These are phyloP conservation scores for Apamea crenata DNA, from an alignment of 2,888 invertebrate genomes.

Conservation along the genomic window DNA sequence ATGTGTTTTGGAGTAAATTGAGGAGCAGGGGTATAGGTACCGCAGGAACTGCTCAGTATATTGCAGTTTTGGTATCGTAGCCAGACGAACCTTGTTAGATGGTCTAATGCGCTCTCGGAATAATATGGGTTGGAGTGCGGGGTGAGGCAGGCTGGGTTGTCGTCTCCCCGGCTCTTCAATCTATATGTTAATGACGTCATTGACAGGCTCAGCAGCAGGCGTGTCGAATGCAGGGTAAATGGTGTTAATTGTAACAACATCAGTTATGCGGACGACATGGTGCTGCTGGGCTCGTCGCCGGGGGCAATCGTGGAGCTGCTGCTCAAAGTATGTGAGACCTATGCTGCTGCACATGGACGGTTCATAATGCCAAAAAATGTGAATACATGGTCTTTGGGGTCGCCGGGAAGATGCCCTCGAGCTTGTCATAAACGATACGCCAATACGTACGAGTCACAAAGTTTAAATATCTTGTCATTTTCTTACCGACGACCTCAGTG, in stretches of 20 bases:
- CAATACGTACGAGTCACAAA: too few relatives aligned
- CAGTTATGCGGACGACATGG: not conserved
- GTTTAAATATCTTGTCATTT: too few relatives aligned
- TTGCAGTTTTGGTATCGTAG: constrained; percentile 5
- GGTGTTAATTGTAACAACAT: not conserved
- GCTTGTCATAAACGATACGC: too few relatives aligned
- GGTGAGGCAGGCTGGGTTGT: not conserved
- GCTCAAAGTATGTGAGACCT: not conserved
- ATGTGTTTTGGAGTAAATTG: not conserved
- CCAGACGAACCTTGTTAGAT: not conserved
- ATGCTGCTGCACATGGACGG: too few relatives aligned
- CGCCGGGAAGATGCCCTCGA: too few relatives aligned
- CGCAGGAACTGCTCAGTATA: not conserved
- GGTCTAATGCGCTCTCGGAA: constrained; percentile 1
- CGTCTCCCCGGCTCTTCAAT: not conserved
- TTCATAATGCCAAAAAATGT: too few relatives aligned
- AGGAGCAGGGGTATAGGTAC: too few relatives aligned
- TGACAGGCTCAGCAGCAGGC: not conserved
- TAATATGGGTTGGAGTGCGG: constrained; percentile 1
- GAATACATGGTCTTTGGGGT: too few relatives aligned
- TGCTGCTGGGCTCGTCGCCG: not conserved
- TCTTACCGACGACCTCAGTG: too few relatives aligned
- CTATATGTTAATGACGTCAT: too few relatives aligned
- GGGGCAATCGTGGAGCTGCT: not conserved
- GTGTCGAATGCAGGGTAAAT: not conserved